Conservation (phyloP, 2,113 vertebrate genomes). For the Gadus chalcogrammus region DNA sequence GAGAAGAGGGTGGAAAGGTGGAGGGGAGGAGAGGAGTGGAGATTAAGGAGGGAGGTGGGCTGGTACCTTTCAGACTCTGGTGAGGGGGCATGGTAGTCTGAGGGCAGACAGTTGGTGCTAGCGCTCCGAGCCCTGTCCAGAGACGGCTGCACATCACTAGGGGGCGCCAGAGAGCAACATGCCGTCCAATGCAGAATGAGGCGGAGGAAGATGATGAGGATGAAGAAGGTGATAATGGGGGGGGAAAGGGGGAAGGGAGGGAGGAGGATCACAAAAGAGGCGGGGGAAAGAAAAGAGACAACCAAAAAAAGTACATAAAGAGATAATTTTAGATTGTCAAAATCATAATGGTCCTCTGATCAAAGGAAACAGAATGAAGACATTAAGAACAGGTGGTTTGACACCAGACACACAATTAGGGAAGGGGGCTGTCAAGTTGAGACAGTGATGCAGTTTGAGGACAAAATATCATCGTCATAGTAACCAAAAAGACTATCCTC, state of each 20-base stretch:
- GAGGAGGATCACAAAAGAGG: constrained; percentile 57
- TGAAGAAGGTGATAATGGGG: constrained; percentile 62
- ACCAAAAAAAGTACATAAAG: constrained; percentile 74
- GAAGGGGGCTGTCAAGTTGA: background rate
- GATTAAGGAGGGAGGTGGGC: constrained; percentile 74
- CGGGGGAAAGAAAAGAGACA: constrained; percentile 69
- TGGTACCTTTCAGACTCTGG: constrained; percentile 98
- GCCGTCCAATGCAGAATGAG: constrained; percentile 67
- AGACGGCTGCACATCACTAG: constrained; percentile 98
- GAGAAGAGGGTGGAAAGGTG: constrained; percentile 3
- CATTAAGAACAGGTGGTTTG: constrained; percentile 26
- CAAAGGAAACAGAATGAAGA: constrained; percentile 18
- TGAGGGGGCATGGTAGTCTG: constrained; percentile 97
- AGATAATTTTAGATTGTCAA: constrained; percentile 62
- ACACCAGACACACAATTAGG: background rate
- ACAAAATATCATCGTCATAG: too few species aligned
- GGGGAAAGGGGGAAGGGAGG: constrained; percentile 48
- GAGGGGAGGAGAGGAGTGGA: constrained; percentile 20
- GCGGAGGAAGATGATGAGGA: constrained; percentile 75
- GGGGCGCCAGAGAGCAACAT: constrained; percentile 83
- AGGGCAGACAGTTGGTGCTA: constrained; percentile 99
- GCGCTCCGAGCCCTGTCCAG: constrained; percentile 98
- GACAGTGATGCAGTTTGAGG: background rate
- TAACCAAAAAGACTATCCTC: too few species aligned
- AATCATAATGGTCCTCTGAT: constrained; percentile 28